Evolutionary conservation across 2,888 invertebrate species (phyloP).

Genomic region (Ypsolopha scabrella): DNA sequence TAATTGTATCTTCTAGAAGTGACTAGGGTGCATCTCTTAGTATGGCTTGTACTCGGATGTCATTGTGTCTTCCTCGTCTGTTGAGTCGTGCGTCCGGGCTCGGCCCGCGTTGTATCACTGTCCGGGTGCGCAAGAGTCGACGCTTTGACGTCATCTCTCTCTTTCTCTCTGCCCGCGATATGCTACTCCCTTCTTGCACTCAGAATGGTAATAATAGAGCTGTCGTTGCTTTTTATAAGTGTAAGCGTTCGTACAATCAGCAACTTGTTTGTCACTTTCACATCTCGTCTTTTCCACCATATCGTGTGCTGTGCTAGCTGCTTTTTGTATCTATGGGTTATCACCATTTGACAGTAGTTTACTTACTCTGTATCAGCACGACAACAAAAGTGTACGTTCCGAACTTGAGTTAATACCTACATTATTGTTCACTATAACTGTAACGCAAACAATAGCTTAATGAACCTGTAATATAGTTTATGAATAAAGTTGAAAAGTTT

Average conservation of each 20-base stretch:
- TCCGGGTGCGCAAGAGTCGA: background rate
- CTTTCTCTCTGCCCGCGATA: background rate
- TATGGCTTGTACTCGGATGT: conserved; percentile 54
- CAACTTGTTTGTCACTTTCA: conserved; percentile 65
- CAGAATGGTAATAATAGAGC: conserved; percentile 68
- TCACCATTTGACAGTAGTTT: conserved; percentile 58
- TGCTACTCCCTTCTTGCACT: conserved; percentile 6
- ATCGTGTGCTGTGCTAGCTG: conserved; percentile 70
- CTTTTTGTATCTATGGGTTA: conserved; percentile 69
- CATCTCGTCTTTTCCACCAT: conserved; percentile 68
- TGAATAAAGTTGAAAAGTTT: background rate
- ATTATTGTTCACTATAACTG: background rate
- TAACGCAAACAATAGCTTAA: conserved; percentile 1
- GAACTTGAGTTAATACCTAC: background rate
- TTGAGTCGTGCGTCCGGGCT: conserved; percentile 24
- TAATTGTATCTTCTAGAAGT: conserved; percentile 48
- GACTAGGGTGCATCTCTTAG: conserved; percentile 64
- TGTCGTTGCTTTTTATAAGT: conserved; percentile 67
- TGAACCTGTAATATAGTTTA: background rate
- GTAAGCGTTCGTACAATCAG: conserved; percentile 66
- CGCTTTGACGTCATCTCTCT: conserved; percentile 4
- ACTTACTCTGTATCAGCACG: conserved; percentile 53
- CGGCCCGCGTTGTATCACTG: conserved; percentile 4
- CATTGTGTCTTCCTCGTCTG: conserved; percentile 49
- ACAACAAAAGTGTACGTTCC: conserved; percentile 19